Conservation (phyloP, 2,797 vertebrate genomes). For the Acanthurus lineatus region DNA sequence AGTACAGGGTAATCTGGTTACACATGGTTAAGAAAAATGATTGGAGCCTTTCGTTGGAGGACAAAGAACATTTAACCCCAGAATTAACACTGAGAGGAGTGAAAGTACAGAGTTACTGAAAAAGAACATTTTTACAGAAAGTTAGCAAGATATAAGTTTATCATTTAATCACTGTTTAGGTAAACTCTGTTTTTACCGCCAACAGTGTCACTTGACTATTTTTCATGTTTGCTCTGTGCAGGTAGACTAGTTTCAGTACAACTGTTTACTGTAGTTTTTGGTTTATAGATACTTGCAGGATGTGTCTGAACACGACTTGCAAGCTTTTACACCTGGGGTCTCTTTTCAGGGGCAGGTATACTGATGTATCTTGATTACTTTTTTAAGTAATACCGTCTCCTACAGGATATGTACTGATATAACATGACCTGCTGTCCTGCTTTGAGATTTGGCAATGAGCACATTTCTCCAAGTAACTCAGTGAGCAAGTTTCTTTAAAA, state of each 20-base stretch:
- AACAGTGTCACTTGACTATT: not conserved
- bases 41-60: not conserved
- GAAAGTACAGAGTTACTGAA: not conserved
- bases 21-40: slow-evolving; percentile 70
- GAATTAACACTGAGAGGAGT: not conserved
- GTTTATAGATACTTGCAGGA: not conserved
- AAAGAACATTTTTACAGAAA: not conserved
- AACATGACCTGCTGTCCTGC: not conserved
- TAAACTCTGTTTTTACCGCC: not conserved
- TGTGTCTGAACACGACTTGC: not conserved
- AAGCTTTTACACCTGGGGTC: not conserved
- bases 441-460: not conserved
- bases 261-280: not conserved
- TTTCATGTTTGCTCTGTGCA: not conserved
- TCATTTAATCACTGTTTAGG: not conserved
- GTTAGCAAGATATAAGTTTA: not conserved
- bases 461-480: not conserved
- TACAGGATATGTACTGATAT: not conserved
- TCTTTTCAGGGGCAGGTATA: not conserved
- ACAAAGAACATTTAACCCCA: not conserved
- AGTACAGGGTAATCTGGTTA: slow-evolving; percentile 92
- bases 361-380: not conserved
- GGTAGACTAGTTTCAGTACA: not conserved
- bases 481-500: not conserved
- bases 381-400: not conserved